Evolutionary conservation across 1,140 invertebrate species (phyloP).

Genomic region (Parasteatoda tepidariorum): DNA sequence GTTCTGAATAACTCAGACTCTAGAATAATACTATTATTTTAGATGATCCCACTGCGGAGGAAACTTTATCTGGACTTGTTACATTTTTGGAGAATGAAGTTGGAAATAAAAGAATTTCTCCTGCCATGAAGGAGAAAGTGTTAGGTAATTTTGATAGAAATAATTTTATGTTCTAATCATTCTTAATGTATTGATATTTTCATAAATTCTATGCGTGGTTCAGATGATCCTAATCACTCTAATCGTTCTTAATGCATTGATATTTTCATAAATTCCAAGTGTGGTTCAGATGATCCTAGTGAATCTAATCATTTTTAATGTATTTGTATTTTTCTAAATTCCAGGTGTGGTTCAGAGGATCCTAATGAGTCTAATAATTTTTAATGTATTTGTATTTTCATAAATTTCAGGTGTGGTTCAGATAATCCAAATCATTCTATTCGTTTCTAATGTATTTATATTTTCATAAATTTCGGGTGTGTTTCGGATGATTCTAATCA

Average conservation of each 20-base stretch:
- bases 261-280: background rate
- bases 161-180: background rate
- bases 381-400: too few relatives aligned
- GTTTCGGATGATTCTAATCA: background rate
- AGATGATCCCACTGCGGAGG: conserved; percentile 74
- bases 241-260: background rate
- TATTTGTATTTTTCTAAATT: background rate
- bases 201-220: background rate
- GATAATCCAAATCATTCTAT: background rate
- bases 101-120: conserved; percentile 76
- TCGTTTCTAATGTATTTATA: too few relatives aligned
- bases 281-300: background rate
- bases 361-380: background rate
- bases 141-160: conserved; percentile 71
- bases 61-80: conserved; percentile 77
- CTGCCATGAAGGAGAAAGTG: conserved; percentile 79
- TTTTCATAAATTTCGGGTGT: background rate
- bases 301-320: background rate
- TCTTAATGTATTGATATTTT: background rate
- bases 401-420: background rate
- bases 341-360: background rate
- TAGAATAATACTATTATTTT: too few relatives aligned
- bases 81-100: conserved; percentile 78
- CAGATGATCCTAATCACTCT: background rate
- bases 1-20: too few relatives aligned